Conservation (phyloP, 2,888 invertebrate species). For the Helobdella robusta region DNA sequence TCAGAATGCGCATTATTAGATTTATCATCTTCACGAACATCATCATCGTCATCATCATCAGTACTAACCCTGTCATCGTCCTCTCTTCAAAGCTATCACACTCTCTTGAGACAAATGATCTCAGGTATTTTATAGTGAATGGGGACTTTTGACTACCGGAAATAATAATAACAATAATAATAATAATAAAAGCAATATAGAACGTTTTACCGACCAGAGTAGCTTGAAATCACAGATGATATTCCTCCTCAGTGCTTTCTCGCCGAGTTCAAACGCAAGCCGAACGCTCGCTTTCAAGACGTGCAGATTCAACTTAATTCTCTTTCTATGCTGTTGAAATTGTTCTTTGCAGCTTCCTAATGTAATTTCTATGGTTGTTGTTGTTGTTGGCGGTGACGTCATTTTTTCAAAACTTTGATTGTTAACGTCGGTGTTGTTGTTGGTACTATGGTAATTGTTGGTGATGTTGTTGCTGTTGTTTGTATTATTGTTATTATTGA, state of each 20-base stretch:
- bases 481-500: too few relatives aligned
- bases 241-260: background rate
- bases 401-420: too few relatives aligned
- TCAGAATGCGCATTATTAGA: too few relatives aligned
- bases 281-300: background rate
- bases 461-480: too few relatives aligned
- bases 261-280: background rate
- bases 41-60: too few relatives aligned
- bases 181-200: background rate
- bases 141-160: slow-evolving; percentile 13
- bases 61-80: slow-evolving; percentile 43
- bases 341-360: too few relatives aligned
- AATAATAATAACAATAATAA: background rate
- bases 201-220: slow-evolving; percentile 11
- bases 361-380: too few relatives aligned
- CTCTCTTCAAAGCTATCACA: slow-evolving; percentile 48
- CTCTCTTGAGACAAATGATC: slow-evolving; percentile 46
- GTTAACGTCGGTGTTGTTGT: too few relatives aligned
- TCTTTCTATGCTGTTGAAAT: background rate
- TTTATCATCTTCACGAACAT: too few relatives aligned
- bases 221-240: slow-evolving; percentile 9
- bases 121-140: slow-evolving; percentile 35
- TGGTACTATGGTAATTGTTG: too few relatives aligned
- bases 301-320: background rate
- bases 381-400: too few relatives aligned